These are phyloP conservation scores for Potamarius usumacintae DNA, from an alignment of 2,113 vertebrate species.

Conservation along the genomic window DNA sequence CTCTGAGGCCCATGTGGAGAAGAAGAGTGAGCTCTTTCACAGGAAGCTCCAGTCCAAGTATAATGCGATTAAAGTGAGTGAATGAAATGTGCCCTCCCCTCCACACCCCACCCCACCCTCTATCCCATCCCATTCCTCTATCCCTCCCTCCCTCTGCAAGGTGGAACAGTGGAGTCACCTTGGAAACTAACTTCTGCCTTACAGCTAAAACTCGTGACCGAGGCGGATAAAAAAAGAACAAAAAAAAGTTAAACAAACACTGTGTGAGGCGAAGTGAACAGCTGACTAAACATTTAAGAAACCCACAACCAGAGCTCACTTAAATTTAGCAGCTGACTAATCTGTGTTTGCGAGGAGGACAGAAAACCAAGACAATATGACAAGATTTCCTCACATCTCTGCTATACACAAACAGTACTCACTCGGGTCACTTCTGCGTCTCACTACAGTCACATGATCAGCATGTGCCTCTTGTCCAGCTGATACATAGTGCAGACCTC, in stretches of 20 bases:
- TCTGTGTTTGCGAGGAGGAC: background rate
- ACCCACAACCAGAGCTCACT: background rate
- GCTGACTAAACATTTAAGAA: background rate
- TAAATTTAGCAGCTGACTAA: conserved; percentile 8
- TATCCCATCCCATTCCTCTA: too few relatives aligned
- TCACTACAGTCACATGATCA: background rate
- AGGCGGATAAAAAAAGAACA: background rate
- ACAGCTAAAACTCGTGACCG: conserved; percentile 48
- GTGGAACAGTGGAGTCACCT: background rate
- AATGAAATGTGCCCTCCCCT: too few relatives aligned
- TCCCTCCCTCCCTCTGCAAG: background rate
- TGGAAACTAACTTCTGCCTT: conserved; percentile 2
- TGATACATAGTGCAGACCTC: too few relatives aligned
- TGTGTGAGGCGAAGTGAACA: background rate
- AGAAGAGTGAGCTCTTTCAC: too few relatives aligned
- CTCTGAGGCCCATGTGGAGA: too few relatives aligned
- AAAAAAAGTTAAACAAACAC: conserved; percentile 17
- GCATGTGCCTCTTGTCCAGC: background rate
- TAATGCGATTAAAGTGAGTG: too few relatives aligned
- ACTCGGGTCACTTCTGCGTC: background rate
- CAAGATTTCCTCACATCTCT: background rate
- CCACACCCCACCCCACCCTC: too few relatives aligned
- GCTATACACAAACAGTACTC: background rate
- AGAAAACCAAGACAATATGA: background rate
- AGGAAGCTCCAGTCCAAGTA: too few relatives aligned